A percentile compares a stretch with the other conserved stretches of the same genome.
Evolutionary conservation across 2,888 invertebrate species (phyloP).

Genomic region (Thalpophila matura): DNA sequence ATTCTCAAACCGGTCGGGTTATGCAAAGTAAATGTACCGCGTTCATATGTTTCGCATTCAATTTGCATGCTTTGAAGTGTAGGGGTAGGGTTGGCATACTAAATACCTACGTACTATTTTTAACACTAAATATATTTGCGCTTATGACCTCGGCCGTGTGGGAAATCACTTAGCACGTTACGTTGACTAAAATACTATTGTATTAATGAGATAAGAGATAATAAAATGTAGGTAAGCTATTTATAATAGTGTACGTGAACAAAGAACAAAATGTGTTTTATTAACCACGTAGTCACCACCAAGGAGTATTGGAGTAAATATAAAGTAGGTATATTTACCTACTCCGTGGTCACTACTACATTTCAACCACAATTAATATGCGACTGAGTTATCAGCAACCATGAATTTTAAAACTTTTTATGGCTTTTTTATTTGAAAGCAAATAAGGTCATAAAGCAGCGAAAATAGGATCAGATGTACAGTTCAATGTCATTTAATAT

Average conservation of each 20-base stretch:
- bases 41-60: conserved; percentile 70
- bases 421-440: conserved; percentile 2
- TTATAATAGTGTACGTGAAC: conserved; percentile 19
- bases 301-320: too few species aligned
- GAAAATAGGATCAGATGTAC: conserved; percentile 34
- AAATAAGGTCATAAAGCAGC: conserved; percentile 8
- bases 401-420: neutral
- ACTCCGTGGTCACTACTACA: too few species aligned
- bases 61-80: conserved; percentile 74
- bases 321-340: too few species aligned
- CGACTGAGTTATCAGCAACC: conserved; percentile 15
- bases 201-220: conserved; percentile 24
- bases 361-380: conserved; percentile 14
- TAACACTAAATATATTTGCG: conserved; percentile 67
- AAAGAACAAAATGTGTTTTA: conserved; percentile 31
- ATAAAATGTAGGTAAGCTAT: conserved; percentile 24
- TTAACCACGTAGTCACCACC: conserved; percentile 18
- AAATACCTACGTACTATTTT: conserved; percentile 73
- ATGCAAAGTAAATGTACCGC: conserved; percentile 66
- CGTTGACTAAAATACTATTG: conserved; percentile 28
- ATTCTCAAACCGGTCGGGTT: conserved; percentile 56
- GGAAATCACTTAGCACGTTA: conserved; percentile 45
- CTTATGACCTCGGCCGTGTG: conserved; percentile 56
- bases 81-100: conserved; percentile 77
- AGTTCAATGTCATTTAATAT: conserved; percentile 45